phyloP scores from a whole-genome alignment of 2,113 vertebrate species.

The Charina bottae region DNA sequence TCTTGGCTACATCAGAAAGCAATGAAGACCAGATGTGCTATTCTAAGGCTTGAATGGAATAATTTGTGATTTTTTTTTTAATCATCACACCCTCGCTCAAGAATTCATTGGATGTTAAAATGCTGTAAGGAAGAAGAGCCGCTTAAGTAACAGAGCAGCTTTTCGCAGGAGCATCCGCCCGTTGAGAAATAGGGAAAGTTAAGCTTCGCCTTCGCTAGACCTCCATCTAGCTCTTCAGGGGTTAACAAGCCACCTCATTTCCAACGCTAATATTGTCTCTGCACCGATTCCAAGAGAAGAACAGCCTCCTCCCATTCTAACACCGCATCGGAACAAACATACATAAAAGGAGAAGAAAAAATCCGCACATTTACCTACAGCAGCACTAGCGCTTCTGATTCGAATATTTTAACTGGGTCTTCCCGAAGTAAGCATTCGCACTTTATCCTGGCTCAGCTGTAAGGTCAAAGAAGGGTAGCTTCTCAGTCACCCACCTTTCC shows the following conservation, averaged over 20 bases:
- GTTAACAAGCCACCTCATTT: conserved; percentile 73
- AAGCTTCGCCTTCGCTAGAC: conserved; percentile 63
- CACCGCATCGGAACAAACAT: conserved; percentile 44
- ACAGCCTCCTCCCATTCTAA: conserved; percentile 67
- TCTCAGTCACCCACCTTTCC: conserved; percentile 75
- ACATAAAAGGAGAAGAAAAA: conserved; percentile 17
- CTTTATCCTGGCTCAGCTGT: conserved; percentile 69
- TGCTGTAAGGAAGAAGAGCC: background rate
- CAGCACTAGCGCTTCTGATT: conserved; percentile 66
- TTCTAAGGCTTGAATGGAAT: background rate
- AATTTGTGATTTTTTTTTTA: background rate
- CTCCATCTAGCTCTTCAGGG: conserved; percentile 63
- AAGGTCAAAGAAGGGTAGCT: conserved; percentile 72
- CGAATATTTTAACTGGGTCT: conserved; percentile 34
- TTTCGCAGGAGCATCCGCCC: conserved; percentile 34
- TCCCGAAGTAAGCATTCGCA: conserved; percentile 47
- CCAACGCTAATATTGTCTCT: conserved; percentile 66
- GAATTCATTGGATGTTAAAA: conserved; percentile 30
- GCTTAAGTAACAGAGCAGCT: conserved; percentile 9
- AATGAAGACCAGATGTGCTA: conserved; percentile 43
- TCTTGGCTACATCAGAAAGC: conserved; percentile 21
- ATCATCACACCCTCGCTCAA: conserved; percentile 7
- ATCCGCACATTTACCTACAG: conserved; percentile 39
- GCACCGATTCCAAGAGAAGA: conserved; percentile 61
- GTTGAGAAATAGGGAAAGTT: conserved; percentile 41